Percentiles rank a stretch among this genome's conserved stretches.
phyloP scores from a whole-genome alignment of 1,140 invertebrate species.

The Augochlora pura region DNA sequence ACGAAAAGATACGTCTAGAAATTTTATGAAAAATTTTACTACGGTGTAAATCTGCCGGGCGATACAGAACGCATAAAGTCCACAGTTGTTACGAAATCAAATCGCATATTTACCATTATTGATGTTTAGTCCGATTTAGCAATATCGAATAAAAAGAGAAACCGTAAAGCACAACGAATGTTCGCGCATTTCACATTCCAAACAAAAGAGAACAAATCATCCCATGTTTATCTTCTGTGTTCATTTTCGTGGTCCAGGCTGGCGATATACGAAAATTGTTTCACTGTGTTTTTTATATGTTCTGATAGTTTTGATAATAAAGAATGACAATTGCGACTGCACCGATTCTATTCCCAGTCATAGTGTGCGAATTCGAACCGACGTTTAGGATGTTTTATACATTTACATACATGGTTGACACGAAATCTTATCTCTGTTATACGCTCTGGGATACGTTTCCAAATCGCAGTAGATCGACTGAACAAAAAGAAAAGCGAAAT shows the following conservation, averaged over 20 bases:
- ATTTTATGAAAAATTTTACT: no score
- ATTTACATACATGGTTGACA: conserved; percentile 2
- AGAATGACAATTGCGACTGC: conserved; percentile 14
- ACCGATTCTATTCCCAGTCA: conserved; percentile 10
- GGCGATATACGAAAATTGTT: not conserved
- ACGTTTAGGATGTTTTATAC: not conserved
- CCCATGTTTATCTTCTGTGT: conserved; percentile 36
- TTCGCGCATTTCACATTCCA: conserved; percentile 53
- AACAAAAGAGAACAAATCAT: conserved; percentile 36
- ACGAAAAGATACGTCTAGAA: no score
- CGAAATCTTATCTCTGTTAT: conserved; percentile 13
- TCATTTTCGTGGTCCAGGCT: conserved; percentile 30
- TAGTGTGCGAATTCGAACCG: not conserved
- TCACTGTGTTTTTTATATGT: conserved; percentile 38
- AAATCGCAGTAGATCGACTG: not conserved
- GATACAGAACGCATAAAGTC: no score
- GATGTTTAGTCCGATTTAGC: conserved; percentile 5
- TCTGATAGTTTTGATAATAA: conserved; percentile 49
- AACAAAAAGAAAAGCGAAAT: not conserved
- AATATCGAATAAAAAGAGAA: conserved; percentile 1
- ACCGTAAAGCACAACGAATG: conserved; percentile 47
- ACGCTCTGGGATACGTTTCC: not conserved
- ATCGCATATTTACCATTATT: conserved; percentile 8
- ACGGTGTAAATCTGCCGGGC: no score
- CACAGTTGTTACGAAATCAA: conserved; percentile 19